Evolutionary conservation across 2,797 vertebrate species (phyloP).

Genomic region (Coregonus sp.): DNA sequence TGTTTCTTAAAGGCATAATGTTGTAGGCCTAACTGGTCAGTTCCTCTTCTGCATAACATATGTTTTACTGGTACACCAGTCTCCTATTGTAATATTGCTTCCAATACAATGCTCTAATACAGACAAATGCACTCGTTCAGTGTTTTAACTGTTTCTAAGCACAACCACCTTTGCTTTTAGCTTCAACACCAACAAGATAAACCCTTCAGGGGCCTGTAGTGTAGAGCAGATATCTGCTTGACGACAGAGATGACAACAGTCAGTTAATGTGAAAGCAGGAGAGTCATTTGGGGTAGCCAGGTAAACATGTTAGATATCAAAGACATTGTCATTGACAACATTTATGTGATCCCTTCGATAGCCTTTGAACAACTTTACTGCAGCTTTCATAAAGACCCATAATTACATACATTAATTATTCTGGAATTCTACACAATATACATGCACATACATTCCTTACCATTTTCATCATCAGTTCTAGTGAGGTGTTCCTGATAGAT

Average conservation of each 20-base stretch:
- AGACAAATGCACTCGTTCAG: not conserved
- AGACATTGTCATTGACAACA: not conserved
- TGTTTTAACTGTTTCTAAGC: not conserved
- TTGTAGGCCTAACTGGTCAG: not conserved
- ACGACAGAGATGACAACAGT: not conserved
- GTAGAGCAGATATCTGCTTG: not conserved
- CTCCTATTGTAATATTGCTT: not conserved
- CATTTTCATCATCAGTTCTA: not conserved
- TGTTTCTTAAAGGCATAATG: not conserved
- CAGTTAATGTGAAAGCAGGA: not conserved
- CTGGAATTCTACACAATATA: constrained; percentile 12
- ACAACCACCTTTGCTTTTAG: not conserved
- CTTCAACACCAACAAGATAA: not conserved
- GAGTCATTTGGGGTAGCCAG: not conserved
- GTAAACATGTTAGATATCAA: not conserved
- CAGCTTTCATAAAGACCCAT: not conserved
- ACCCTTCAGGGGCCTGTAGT: not conserved
- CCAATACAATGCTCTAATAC: constrained; percentile 2
- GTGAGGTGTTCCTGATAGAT: constrained; percentile 51
- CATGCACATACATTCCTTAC: constrained; percentile 28
- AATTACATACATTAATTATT: not conserved
- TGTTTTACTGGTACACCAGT: not conserved
- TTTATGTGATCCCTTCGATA: not conserved
- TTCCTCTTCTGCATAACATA: not conserved
- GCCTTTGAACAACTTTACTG: not conserved